Percentiles rank a stretch among this genome's conserved stretches.
phyloP scores from a whole-genome alignment of 1,140 invertebrate genomes.

The Lithobius niger region DNA sequence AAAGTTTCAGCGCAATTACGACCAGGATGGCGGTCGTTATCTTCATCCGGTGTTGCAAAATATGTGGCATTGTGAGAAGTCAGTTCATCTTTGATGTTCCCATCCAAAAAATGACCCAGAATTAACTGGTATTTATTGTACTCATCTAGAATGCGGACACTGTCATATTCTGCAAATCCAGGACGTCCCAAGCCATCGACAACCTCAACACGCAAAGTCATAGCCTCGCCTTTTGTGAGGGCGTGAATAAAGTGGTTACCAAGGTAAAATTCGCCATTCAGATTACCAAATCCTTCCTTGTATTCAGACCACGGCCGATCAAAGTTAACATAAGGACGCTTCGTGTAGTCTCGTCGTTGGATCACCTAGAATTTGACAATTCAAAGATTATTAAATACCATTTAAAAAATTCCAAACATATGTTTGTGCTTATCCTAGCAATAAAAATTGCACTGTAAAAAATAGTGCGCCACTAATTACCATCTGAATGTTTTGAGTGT shows the following conservation, averaged over 20 bases:
- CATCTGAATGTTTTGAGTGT: too few relatives aligned
- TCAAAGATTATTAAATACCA: too few relatives aligned
- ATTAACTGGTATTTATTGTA: slow-evolving; percentile 38
- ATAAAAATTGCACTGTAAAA: too few relatives aligned
- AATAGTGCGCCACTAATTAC: too few relatives aligned
- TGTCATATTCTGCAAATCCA: slow-evolving; percentile 1
- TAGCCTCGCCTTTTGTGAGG: neutral
- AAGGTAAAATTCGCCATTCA: slow-evolving; percentile 20
- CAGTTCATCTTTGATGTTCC: slow-evolving; percentile 43
- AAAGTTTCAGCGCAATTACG: slow-evolving; percentile 36
- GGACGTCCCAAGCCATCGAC: neutral
- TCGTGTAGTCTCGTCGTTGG: slow-evolving; percentile 24
- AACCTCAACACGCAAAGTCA: neutral
- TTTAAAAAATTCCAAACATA: too few relatives aligned
- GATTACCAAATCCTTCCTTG: slow-evolving; percentile 18
- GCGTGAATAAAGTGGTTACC: slow-evolving; percentile 23
- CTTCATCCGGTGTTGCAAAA: slow-evolving; percentile 45
- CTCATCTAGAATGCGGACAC: slow-evolving; percentile 25
- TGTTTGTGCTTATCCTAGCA: too few relatives aligned
- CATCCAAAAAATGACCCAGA: slow-evolving; percentile 35
- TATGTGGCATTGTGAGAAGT: slow-evolving; percentile 39
- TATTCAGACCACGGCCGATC: slow-evolving; percentile 19
- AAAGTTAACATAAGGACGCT: slow-evolving; percentile 19
- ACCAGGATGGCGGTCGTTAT: slow-evolving; percentile 39
- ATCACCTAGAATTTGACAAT: slow-evolving; percentile 20